Evolutionary conservation across 1,140 invertebrate genomes (phyloP), one percentile per base, ranked within the genome.

Genomic region (Apis florea): DNA sequence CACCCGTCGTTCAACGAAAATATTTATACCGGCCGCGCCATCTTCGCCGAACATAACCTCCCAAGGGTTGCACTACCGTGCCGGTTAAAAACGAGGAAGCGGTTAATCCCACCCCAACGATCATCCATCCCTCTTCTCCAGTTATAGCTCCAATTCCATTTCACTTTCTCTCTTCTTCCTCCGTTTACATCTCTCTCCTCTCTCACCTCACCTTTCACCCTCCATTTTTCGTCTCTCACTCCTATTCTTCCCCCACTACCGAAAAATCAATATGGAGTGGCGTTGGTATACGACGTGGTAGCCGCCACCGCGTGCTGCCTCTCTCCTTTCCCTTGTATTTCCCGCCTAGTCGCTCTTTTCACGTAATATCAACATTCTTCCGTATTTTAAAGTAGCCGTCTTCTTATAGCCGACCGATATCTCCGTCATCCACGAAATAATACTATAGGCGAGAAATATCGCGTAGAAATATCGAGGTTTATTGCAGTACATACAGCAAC

Each of bases 261-360:
- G 85, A 90, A 93, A 92, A 93, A 93, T 93, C 92, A 93, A 93
- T 93, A 92, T 93, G 90, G 90, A 90, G 91, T 92, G 81, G 85
- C 82, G 87, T 87, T 81, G 83, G 83, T 88, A 76, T 88, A 85
- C 85, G 88, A 87, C 82, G 82, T 88, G 79, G 85, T 90, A 78
- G 91, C 88, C 90, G 89, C 90, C 85, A 89, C 88, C 90, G 91
- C 88, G 89, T 90, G 87, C 56, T 79, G 31, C 79, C 49, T 10
- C 74, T 64, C 75, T 68, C 66, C 31, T 71, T 49, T 80, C 82
- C 77, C 49, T 49, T 51, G 66, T 68, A 21, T 70, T 58, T 49
- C 9, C 19, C 31, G 69, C 49, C 53, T 75, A 47, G 24, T 40
- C 51, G 17, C 24, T 40, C 31, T 59, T 63, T 24, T 17, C 24